Base-by-base conservation (phyloP, 23 tunicate genomes). In the Ciona savignyi region DNA sequence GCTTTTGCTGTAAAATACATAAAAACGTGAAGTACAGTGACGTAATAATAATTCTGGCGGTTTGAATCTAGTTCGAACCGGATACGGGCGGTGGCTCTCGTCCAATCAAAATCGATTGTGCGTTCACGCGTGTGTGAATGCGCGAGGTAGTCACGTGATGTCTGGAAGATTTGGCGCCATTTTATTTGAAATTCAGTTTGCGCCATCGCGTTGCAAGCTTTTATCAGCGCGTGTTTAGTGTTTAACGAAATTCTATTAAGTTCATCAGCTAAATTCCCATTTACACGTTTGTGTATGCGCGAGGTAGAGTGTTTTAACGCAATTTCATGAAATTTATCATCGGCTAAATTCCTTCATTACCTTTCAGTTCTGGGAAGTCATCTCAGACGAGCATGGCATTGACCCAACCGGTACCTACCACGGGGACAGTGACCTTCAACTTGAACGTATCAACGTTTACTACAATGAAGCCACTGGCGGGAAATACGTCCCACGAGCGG, bases 341-440 rank as follows among this genome's bases (percentile, higher is more conserved):
- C n/a, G n/a, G n/a, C n/a, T n/a, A n/a, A n/a, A n/a, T n/a, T n/a
- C n/a, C 67, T 19, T 30, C 27, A 21, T 4, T 67, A 11, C 34
- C 27, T 77, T 78, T 6, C 63, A 85, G 93, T 86, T 86, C 78
- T 86, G 93, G 93, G 93, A 86, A 80, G 93, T 86, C 56, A 86
- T 86, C 35, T 86, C 93, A 27, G 93, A 86, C 48, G 93, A 86
- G 71, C 93, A 86, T 68, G 93, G 93, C 23, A 75, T 86, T 69
- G 86, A 80, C 81, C 86, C 86, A 66, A 80, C 85, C 33, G 93
- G 93, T 33, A 86, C 93, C 70, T 86, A 86, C 82, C 86, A 80
- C 70, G 93, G 93, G 2, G 93, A 86, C 81, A 86, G 93, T 74
- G 93, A 86, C 68, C 81, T 86, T 25, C 93, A 86, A 70, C 74